Evolutionary conservation across 2,797 vertebrate genomes (phyloP).

Genomic region (Lagothrix lagotricha): DNA sequence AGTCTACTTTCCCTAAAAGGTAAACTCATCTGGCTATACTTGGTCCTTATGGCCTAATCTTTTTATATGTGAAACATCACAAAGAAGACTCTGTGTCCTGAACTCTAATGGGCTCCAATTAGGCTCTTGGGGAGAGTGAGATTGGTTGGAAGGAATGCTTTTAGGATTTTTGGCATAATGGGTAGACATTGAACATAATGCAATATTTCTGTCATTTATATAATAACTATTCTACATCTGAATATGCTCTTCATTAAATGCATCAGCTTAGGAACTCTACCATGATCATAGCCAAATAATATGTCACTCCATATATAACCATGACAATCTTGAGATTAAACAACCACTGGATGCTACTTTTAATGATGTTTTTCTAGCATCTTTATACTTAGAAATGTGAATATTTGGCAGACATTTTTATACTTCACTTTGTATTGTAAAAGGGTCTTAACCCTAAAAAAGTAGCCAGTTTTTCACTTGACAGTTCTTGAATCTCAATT

Average conservation of each 20-base stretch:
- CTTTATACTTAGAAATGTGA: conserved; percentile 50
- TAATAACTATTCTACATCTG: background rate
- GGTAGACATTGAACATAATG: conserved; percentile 41
- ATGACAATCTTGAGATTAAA: conserved; percentile 45
- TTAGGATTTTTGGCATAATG: background rate
- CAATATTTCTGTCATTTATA: conserved; percentile 45
- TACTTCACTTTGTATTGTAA: conserved; percentile 36
- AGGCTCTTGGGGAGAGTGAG: conserved; percentile 1
- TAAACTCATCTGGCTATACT: conserved; percentile 11
- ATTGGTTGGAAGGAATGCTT: conserved; percentile 45
- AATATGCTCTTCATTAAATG: conserved; percentile 43
- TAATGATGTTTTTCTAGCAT: conserved; percentile 57
- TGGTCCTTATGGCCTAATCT: conserved; percentile 31
- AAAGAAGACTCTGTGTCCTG: conserved; percentile 25
- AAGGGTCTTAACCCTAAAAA: conserved; percentile 44
- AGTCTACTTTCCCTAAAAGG: conserved; percentile 26
- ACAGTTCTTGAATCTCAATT: background rate
- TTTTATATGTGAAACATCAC: conserved; percentile 51
- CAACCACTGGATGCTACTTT: conserved; percentile 46
- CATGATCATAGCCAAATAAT: conserved; percentile 38
- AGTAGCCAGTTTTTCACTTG: conserved; percentile 4
- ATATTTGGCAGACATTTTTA: conserved; percentile 27
- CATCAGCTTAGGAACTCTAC: background rate
- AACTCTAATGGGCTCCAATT: conserved; percentile 33
- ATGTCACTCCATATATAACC: conserved; percentile 44